Base-by-base conservation (phyloP, 2,113 vertebrate genomes). In the Malurus elegans region DNA sequence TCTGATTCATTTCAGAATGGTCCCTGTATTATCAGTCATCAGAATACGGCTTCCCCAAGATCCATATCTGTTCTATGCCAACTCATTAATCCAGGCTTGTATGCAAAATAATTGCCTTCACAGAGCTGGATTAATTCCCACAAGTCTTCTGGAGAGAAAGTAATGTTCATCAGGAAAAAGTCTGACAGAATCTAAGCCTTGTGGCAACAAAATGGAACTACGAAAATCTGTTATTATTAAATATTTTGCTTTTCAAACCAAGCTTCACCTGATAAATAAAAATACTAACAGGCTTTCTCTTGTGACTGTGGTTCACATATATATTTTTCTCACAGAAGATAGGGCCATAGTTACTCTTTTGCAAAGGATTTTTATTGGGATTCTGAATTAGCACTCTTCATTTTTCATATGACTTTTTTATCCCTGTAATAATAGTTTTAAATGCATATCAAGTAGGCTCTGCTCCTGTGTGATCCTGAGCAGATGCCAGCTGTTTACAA, bases 401-500 rank as follows among this genome's bases (percentile, higher is more conserved):
- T n/a, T 78, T 84, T 32, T 92, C 60, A 42, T 75, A 85, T 73
- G 61, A 23, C 60, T 89, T 95, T 83, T 70, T 80, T 89, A 92
- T 91, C 64, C 58, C 62, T 72, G 32, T 61, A 87, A 65, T 74
- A 80, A 51, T 64, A 82, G 67, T 95, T 92, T 87, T 85, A 82
- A 95, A 73, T 50, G 44, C 61, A 65, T 83, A 84, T 74, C 86
- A 86, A 69, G 29, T 50, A 76, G 56, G 12, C n/a, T 74, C 56
- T 91, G 67, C 62, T 83, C 19, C 54, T 9, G 2, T 72, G 42
- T 86, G 89, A 97, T 91, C 73, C 79, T 92, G 74, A 97, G 70
- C 96, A 98, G 97, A 97, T 96, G 94, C 78, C 94, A 96, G 94
- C 86, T 97, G 90, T 97, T 97, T 97, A 93, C 75, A 86, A 90